Percentiles rank a stretch among this genome's conserved stretches.
Evolutionary conservation across 2,888 invertebrate genomes (phyloP).

Genomic region (Phymatocera aterrima): DNA sequence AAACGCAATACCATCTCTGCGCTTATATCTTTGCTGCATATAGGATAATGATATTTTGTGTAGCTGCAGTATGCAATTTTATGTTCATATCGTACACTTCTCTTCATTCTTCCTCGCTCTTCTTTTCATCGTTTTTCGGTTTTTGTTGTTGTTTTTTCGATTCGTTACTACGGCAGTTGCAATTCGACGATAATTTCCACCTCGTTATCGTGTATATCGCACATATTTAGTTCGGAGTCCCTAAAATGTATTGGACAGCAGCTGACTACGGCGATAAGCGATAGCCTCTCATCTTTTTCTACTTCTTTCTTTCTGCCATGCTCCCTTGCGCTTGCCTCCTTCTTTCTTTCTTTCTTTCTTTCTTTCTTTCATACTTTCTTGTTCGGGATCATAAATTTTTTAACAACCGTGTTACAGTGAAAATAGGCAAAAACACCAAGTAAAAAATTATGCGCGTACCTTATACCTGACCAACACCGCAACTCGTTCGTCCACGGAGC

Average conservation of each 20-base stretch:
- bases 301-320: too few relatives aligned
- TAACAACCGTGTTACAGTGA: conserved; percentile 18
- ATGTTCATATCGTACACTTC: too few relatives aligned
- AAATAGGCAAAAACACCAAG: background rate
- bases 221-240: too few relatives aligned
- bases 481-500: background rate
- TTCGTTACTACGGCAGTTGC: conserved; percentile 5
- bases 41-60: too few relatives aligned
- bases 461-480: background rate
- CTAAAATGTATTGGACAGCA: conserved; percentile 15
- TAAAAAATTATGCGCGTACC: conserved; percentile 7
- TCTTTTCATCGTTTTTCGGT: background rate
- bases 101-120: background rate
- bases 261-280: conserved; percentile 18
- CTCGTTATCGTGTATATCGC: background rate
- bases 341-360: background rate
- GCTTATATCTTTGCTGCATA: too few relatives aligned
- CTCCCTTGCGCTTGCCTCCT: background rate
- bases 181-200: background rate
- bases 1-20: too few relatives aligned
- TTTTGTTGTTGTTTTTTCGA: background rate
- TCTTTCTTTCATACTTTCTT: background rate
- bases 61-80: too few relatives aligned
- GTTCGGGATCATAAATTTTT: conserved; percentile 29
- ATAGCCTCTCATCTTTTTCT: background rate